These are phyloP conservation scores for Anthrax anthrax DNA, from an alignment of 2,888 invertebrate genomes.

Conservation along the genomic window DNA sequence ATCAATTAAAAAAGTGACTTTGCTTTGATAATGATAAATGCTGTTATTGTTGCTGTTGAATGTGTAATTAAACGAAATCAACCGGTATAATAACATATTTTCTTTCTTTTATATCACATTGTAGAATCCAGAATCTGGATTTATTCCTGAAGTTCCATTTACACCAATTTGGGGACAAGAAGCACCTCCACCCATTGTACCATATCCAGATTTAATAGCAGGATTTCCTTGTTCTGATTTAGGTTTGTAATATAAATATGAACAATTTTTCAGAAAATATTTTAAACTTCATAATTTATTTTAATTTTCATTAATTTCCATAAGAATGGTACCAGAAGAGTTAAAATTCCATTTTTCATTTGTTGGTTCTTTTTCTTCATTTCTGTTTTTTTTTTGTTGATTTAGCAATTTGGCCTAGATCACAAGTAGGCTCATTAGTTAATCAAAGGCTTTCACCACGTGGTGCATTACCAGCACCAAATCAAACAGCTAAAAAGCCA, in stretches of 20 bases:
- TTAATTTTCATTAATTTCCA: no score
- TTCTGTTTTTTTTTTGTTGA: background rate
- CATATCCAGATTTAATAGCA: conserved; percentile 56
- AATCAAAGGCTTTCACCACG: conserved; percentile 23
- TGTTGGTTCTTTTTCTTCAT: no score
- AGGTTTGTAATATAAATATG: conserved; percentile 36
- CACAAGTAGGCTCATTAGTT: conserved; percentile 40
- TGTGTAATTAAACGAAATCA: no score
- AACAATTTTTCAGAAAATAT: no score
- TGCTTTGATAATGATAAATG: no score
- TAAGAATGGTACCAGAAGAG: no score
- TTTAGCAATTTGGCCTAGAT: conserved; percentile 39
- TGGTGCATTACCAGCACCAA: conserved; percentile 21
- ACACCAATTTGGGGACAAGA: conserved; percentile 33
- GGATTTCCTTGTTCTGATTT: conserved; percentile 54
- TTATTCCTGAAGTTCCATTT: conserved; percentile 32
- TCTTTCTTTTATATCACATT: no score
- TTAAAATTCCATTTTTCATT: no score
- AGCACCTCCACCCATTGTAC: conserved; percentile 43
- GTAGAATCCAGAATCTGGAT: conserved; percentile 28
- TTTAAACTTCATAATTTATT: no score
- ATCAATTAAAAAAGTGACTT: no score
- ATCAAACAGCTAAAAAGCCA: conserved; percentile 53
- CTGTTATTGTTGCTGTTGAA: no score
- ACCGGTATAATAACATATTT: no score